These are phyloP conservation scores for Tricholaema leucomelas DNA, from an alignment of 2,113 vertebrate species.

Conservation along the genomic window DNA sequence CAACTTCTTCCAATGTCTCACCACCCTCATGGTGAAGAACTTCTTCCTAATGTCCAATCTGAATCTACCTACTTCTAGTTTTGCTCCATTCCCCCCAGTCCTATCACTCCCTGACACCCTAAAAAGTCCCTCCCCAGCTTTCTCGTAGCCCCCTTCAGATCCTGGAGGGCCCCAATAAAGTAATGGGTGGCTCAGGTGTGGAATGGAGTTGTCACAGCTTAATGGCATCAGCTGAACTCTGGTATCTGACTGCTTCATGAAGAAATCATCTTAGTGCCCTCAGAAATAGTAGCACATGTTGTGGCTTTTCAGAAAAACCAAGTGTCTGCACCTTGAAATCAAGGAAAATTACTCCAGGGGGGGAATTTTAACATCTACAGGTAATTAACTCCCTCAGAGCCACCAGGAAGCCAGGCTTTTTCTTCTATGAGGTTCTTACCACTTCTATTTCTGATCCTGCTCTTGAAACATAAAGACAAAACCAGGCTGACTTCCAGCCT, in stretches of 20 bases:
- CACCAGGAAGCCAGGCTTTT: background rate
- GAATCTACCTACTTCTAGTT: no score
- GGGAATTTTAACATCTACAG: background rate
- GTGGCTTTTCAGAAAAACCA: background rate
- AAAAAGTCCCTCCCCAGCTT: no score
- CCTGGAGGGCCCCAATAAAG: no score
- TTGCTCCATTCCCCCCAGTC: no score
- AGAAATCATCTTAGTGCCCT: background rate
- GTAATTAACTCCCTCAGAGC: background rate
- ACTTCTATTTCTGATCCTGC: slow-evolving; percentile 32
- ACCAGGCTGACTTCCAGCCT: background rate
- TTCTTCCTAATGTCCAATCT: no score
- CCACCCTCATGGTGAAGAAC: no score
- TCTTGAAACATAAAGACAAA: slow-evolving; percentile 18
- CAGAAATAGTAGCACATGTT: background rate
- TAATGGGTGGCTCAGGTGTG: background rate
- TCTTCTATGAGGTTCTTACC: background rate
- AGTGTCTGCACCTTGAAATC: background rate
- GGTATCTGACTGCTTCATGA: background rate
- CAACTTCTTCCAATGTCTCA: no score
- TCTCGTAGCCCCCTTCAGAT: no score
- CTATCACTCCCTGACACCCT: no score
- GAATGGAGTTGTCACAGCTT: background rate
- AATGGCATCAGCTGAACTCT: background rate
- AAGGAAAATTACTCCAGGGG: background rate